A percentile compares a stretch with the other conserved stretches of the same genome.
Evolutionary conservation across 2,797 vertebrate species (phyloP).

Genomic region (Crossoptilon crossoptilon): DNA sequence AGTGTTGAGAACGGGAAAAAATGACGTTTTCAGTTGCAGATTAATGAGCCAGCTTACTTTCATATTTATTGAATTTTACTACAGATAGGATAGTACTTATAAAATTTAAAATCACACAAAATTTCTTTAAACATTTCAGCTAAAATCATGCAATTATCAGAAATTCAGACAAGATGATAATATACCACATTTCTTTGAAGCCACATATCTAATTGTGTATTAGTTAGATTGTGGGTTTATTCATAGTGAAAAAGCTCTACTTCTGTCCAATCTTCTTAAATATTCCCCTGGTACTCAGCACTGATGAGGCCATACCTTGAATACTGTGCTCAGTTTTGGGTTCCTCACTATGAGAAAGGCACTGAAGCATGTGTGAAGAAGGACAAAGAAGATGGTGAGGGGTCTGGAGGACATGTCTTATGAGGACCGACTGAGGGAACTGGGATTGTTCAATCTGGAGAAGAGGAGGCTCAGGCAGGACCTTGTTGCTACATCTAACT

Average conservation of each 20-base stretch:
- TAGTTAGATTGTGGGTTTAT: not conserved
- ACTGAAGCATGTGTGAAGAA: not conserved
- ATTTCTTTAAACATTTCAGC: not conserved
- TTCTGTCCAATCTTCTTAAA: not conserved
- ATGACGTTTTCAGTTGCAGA: not conserved
- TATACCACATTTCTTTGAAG: not conserved
- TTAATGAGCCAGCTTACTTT: not conserved
- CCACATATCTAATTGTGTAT: not conserved
- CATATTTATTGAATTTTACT: not conserved
- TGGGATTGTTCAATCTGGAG: not conserved
- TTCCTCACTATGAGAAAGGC: no score
- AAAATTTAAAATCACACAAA: not conserved
- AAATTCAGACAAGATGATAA: not conserved
- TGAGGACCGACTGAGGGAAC: no score
- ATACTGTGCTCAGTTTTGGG: no score
- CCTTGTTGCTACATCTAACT: not conserved
- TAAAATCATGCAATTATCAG: not conserved
- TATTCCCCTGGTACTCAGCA: no score
- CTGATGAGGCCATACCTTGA: no score
- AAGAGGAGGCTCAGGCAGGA: not conserved
- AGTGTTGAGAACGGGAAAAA: not conserved
- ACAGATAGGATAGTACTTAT: not conserved
- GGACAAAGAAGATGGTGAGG: not conserved
- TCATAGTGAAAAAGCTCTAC: not conserved
- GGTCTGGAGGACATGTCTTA: not conserved